Evolutionary conservation across 2,113 vertebrate species (phyloP).

Genomic region (Cacatua alba): DNA sequence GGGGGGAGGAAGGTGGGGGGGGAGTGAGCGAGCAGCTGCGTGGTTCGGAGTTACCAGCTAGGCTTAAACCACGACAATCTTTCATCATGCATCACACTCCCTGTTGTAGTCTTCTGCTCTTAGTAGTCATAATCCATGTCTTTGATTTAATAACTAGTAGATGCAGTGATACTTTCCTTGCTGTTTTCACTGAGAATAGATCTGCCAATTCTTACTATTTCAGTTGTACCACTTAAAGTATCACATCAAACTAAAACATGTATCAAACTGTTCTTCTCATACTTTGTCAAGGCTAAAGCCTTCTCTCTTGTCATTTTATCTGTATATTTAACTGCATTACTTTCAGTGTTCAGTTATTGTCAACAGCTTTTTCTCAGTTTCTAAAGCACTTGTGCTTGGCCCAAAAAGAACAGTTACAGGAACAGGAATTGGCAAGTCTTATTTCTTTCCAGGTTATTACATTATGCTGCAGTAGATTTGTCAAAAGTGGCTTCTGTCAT

Average conservation of each 20-base stretch:
- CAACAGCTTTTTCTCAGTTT: background rate
- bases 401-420: background rate
- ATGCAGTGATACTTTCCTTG: background rate
- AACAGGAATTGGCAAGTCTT: background rate
- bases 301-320: background rate
- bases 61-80: too few relatives aligned
- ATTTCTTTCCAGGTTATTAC: background rate
- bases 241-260: background rate
- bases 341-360: background rate
- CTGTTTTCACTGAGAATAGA: background rate
- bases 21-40: too few relatives aligned
- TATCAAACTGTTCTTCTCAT: background rate
- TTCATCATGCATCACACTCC: background rate
- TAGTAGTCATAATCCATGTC: background rate
- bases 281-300: background rate
- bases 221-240: background rate
- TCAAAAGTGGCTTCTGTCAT: background rate
- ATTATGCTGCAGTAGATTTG: background rate
- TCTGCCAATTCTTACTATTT: background rate
- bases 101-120: background rate
- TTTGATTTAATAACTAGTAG: background rate
- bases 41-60: too few relatives aligned
- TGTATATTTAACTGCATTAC: background rate
- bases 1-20: too few relatives aligned
- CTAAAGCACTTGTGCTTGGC: background rate